These are phyloP conservation scores for Cnemophilus loriae DNA, from an alignment of 2,113 vertebrate genomes.

Conservation along the genomic window DNA sequence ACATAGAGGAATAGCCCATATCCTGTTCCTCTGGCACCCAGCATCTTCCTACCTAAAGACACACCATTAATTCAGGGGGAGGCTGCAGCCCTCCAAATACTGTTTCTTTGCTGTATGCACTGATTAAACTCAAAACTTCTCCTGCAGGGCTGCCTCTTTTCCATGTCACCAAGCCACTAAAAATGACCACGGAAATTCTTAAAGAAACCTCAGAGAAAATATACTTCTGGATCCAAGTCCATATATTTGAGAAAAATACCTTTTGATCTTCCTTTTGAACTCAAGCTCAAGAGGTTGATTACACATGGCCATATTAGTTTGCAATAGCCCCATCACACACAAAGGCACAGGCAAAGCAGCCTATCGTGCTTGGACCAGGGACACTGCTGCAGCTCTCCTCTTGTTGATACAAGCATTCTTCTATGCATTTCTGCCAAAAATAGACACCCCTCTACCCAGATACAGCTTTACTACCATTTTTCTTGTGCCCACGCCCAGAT, in stretches of 20 bases:
- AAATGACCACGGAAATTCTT: not conserved
- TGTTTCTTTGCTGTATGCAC: not conserved
- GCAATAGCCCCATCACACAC: not conserved
- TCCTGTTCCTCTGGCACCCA: not conserved
- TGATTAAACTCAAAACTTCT: not conserved
- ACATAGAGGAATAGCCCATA: not conserved
- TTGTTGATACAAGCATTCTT: not conserved
- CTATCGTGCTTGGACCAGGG: not conserved
- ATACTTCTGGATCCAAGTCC: not conserved
- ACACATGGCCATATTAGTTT: rapidly evolving
- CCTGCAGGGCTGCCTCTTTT: not conserved
- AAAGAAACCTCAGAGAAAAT: not conserved
- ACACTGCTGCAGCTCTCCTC: not conserved
- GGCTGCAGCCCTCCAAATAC: not conserved
- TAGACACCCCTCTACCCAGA: not conserved
- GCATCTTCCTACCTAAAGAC: not conserved
- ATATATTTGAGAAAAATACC: not conserved
- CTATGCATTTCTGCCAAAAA: not conserved
- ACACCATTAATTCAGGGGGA: not conserved
- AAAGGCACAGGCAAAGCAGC: not conserved
- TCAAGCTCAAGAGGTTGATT: not conserved
- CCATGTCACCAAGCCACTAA: not conserved
- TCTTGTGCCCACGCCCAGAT: not conserved
- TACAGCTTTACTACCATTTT: not conserved
- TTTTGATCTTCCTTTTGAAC: not conserved